Conservation (phyloP, 1,140 invertebrate species). For the Drosophila littoralis region DNA sequence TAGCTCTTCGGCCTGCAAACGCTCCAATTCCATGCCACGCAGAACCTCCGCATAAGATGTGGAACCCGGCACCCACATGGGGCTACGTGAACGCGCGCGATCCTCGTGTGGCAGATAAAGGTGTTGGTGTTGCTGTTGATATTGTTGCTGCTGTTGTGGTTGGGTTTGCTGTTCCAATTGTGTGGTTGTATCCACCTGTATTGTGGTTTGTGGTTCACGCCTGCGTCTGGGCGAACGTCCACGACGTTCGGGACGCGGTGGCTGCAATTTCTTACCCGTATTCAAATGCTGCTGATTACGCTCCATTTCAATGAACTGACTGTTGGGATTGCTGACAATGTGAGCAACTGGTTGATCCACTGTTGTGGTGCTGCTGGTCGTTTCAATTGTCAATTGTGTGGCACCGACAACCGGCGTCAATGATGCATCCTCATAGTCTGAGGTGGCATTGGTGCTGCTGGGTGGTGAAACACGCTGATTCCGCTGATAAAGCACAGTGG, state of each 20-base stretch:
- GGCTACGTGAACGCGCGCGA: conserved; percentile 88
- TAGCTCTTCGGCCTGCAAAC: conserved; percentile 60
- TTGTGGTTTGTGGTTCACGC: conserved; percentile 31
- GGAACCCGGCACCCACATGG: conserved; percentile 89
- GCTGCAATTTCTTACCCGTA: conserved; percentile 62
- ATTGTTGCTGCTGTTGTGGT: conserved; percentile 41
- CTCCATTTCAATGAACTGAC: conserved; percentile 63
- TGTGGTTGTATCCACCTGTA: conserved; percentile 4
- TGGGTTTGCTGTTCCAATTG: conserved; percentile 24
- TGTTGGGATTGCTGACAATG: conserved; percentile 43
- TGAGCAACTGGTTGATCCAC: conserved; percentile 48
- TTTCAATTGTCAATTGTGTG: conserved; percentile 3
- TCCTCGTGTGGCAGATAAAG: conserved; percentile 71
- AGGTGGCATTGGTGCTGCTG: conserved; percentile 9
- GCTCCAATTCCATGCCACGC: conserved; percentile 85
- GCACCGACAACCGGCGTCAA: conserved; percentile 11
- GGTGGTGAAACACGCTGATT: conserved; percentile 15
- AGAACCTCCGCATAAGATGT: conserved; percentile 92
- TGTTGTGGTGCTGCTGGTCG: conserved; percentile 10
- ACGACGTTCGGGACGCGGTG: conserved; percentile 65
- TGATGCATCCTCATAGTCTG: conserved; percentile 32
- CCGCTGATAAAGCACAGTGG: conserved; percentile 43
- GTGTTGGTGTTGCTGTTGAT: conserved; percentile 51
- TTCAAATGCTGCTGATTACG: conserved; percentile 50
- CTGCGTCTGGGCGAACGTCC: conserved; percentile 72